Conservation (phyloP, 2,888 invertebrate genomes). For the Iselma pallidipennis region DNA sequence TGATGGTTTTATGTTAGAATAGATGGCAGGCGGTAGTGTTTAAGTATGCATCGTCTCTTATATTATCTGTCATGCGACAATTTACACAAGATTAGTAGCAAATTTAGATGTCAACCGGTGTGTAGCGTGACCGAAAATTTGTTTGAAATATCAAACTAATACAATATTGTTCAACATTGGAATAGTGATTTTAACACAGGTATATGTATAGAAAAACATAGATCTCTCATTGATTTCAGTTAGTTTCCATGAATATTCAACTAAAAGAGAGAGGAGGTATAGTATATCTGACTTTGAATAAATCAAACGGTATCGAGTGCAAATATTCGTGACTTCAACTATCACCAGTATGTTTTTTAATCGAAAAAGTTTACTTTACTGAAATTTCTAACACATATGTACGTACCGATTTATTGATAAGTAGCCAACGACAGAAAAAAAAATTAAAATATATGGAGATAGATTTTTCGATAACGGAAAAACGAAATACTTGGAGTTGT, state of each 20-base stretch:
- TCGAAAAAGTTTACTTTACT: constrained; percentile 8
- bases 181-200: background rate
- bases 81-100: background rate
- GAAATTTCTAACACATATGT: background rate
- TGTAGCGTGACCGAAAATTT: constrained; percentile 18
- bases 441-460: constrained; percentile 13
- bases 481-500: constrained; percentile 1
- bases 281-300: constrained; percentile 27
- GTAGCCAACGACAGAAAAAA: constrained; percentile 3
- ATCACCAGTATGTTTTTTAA: constrained; percentile 19
- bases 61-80: background rate
- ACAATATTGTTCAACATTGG: background rate
- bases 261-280: constrained; percentile 28
- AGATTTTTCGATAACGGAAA: background rate
- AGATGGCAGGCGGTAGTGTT: background rate
- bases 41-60: background rate
- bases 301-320: constrained; percentile 30
- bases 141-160: constrained; percentile 16
- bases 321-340: constrained; percentile 32
- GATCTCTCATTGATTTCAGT: constrained; percentile 25
- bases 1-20: background rate
- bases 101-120: constrained; percentile 12
- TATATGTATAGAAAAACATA: constrained; percentile 17
- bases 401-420: constrained; percentile 5
- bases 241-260: constrained; percentile 30